phyloP scores from a whole-genome alignment of 2,113 vertebrate species.

The Phylloscopus trochiloides region DNA sequence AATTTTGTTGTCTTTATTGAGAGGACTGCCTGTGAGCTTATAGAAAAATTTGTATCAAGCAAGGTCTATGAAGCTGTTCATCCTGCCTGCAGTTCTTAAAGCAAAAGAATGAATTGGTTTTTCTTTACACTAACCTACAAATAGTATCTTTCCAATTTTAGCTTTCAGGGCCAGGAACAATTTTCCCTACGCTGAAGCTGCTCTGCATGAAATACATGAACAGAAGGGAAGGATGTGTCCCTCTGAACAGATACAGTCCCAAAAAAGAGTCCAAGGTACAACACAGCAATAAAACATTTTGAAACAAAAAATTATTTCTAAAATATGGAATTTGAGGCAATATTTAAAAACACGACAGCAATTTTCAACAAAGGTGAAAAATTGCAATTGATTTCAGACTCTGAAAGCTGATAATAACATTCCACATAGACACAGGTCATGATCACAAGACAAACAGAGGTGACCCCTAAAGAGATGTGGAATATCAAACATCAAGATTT shows the following conservation, averaged over 20 bases:
- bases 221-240: not conserved
- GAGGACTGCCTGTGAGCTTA: not conserved
- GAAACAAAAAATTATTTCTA: not conserved
- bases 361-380: not conserved
- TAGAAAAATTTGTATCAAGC: rapidly evolving
- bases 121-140: not conserved
- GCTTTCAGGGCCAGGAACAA: not conserved
- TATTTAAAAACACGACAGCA: not conserved
- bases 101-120: not conserved
- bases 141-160: not conserved
- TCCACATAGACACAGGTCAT: not conserved
- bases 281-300: not conserved
- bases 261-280: not conserved
- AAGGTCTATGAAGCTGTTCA: not conserved
- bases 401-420: not conserved
- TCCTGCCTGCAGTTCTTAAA: not conserved
- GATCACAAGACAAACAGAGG: not conserved
- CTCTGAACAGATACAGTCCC: not conserved
- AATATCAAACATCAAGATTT: not conserved
- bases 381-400: not conserved
- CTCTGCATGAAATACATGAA: not conserved
- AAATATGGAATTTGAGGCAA: not conserved
- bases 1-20: not conserved
- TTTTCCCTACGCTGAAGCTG: rapidly evolving
- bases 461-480: not conserved